Percentiles rank a stretch among this genome's conserved stretches.
These are phyloP conservation scores for Sphenopsis melanotis DNA, from an alignment of 2,797 vertebrate species.

Conservation along the genomic window DNA sequence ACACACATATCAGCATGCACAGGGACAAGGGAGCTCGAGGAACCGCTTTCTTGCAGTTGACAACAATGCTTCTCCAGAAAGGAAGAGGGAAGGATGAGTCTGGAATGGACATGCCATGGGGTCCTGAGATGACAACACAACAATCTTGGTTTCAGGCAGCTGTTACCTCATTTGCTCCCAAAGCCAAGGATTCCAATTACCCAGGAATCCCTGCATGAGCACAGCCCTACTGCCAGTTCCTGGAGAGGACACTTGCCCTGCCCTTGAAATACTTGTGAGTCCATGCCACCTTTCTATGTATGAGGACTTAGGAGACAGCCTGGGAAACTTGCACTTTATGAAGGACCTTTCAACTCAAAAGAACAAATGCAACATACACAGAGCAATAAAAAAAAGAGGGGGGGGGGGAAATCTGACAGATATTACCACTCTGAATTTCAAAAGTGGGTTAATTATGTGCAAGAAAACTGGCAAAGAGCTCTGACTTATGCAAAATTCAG, in stretches of 20 bases:
- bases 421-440: background rate
- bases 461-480: background rate
- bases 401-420: background rate
- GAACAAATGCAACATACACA: background rate
- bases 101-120: background rate
- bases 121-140: conserved; percentile 12
- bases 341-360: background rate
- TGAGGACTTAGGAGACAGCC: background rate
- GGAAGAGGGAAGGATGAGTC: background rate
- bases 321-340: background rate
- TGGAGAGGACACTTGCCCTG: background rate
- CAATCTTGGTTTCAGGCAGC: background rate
- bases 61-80: background rate
- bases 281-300: background rate
- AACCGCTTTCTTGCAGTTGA: background rate
- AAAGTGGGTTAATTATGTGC: background rate
- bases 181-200: background rate
- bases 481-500: background rate
- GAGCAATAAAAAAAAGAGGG: fast-evolving
- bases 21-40: background rate
- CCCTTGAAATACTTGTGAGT: background rate
- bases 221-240: background rate
- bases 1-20: background rate
- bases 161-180: background rate
- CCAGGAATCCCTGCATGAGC: background rate